Percentiles rank a stretch among this genome's conserved stretches.
phyloP scores from a whole-genome alignment of 2,113 vertebrate species.

The Chaetodon auriga region DNA sequence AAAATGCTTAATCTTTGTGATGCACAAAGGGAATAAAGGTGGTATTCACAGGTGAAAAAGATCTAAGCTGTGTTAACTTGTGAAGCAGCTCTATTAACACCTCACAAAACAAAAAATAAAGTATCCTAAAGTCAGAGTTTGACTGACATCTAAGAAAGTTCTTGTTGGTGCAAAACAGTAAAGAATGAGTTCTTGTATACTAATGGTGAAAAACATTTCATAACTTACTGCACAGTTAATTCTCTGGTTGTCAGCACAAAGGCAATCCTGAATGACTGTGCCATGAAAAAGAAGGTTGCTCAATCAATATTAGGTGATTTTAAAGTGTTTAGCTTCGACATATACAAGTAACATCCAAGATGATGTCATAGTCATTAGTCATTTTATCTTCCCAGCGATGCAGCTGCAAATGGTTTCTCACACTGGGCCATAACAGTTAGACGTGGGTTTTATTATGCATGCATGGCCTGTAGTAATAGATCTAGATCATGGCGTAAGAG shows the following conservation, averaged over 20 bases:
- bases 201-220: background rate
- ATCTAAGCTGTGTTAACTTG: background rate
- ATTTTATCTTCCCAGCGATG: background rate
- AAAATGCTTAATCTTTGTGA: background rate
- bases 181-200: background rate
- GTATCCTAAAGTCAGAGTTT: background rate
- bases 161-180: background rate
- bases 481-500: background rate
- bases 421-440: conserved; percentile 4
- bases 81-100: background rate
- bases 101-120: background rate
- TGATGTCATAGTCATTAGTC: background rate
- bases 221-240: background rate
- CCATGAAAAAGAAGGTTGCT: background rate
- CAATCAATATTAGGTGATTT: background rate
- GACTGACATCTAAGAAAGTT: background rate
- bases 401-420: conserved; percentile 1
- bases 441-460: conserved; percentile 28
- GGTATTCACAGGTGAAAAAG: too few species aligned
- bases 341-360: background rate
- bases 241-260: background rate
- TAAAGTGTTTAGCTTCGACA: background rate
- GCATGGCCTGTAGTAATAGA: background rate
- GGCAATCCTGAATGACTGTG: background rate
- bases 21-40: too few species aligned